Conservation (phyloP, 2,888 invertebrate species). For the Theodoxus fluviatilis region DNA sequence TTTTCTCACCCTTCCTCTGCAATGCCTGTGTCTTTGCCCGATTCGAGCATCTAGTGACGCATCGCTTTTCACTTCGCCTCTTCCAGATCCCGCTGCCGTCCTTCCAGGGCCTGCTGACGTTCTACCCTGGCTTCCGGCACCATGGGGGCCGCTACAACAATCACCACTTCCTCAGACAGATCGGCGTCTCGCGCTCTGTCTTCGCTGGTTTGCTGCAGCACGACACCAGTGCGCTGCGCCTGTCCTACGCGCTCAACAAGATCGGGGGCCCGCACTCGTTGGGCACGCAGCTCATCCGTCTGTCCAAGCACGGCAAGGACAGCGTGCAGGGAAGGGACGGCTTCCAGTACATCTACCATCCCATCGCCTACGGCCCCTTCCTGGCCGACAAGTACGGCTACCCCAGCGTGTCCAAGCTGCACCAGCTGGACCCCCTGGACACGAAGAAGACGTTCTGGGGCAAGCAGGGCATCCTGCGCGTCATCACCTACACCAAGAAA, state of each 20-base stretch:
- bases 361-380: constrained; percentile 61
- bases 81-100: constrained; percentile 54
- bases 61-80: too few relatives aligned
- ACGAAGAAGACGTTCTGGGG: constrained; percentile 56
- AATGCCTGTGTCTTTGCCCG: too few relatives aligned
- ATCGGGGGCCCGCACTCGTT: constrained; percentile 57
- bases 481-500: constrained; percentile 57
- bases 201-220: constrained; percentile 46
- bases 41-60: too few relatives aligned
- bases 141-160: constrained; percentile 54
- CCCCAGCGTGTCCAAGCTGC: constrained; percentile 53
- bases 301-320: constrained; percentile 57
- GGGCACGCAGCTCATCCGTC: constrained; percentile 49
- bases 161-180: constrained; percentile 45
- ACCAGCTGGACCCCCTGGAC: constrained; percentile 46
- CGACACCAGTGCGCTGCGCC: constrained; percentile 59
- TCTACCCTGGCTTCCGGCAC: constrained; percentile 60
- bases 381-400: constrained; percentile 61
- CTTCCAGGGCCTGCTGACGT: constrained; percentile 47
- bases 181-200: constrained; percentile 38
- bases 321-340: constrained; percentile 53
- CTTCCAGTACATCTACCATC: constrained; percentile 58
- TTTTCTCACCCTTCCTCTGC: too few relatives aligned
- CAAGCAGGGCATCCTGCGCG: constrained; percentile 58
- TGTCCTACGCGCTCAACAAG: constrained; percentile 57